These are phyloP conservation scores for Phalacrocorax pelagicus DNA, from an alignment of 2,113 vertebrate species.

Conservation along the genomic window DNA sequence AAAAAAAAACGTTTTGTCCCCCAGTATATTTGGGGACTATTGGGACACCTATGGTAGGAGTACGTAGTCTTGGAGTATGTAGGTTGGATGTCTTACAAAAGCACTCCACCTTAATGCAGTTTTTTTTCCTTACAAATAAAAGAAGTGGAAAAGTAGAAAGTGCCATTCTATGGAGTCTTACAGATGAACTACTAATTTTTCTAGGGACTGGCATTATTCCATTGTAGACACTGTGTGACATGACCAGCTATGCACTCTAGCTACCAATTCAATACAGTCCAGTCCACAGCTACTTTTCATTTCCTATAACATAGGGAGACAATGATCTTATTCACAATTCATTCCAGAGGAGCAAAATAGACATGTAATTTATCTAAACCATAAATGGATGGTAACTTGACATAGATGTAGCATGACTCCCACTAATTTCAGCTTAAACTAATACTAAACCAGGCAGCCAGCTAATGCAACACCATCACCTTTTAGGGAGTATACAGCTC, in stretches of 20 bases:
- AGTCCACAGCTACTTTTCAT: constrained; percentile 58
- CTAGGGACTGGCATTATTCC: constrained; percentile 18
- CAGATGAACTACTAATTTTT: constrained; percentile 29
- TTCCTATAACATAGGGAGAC: constrained; percentile 66
- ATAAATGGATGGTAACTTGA: constrained; percentile 71
- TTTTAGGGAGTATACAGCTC: neutral
- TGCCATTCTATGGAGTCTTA: neutral
- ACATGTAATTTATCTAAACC: constrained; percentile 77
- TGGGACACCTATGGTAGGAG: neutral
- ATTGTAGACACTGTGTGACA: constrained; percentile 47
- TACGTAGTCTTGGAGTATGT: neutral
- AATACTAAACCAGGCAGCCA: constrained; percentile 18
- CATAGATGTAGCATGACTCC: neutral
- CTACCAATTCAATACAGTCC: constrained; percentile 5
- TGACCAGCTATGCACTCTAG: constrained; percentile 43
- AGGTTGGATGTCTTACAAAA: neutral
- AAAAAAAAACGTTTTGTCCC: neutral
- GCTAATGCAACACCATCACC: neutral
- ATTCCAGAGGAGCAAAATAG: constrained; percentile 71
- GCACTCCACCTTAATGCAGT: neutral
- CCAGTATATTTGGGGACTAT: neutral
- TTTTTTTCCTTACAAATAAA: neutral
- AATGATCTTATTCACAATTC: constrained; percentile 79
- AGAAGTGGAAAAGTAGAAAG: neutral
- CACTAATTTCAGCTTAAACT: neutral